These are phyloP conservation scores for Nannobrachium achirus DNA, from an alignment of 2,113 vertebrate species.

Conservation along the genomic window DNA sequence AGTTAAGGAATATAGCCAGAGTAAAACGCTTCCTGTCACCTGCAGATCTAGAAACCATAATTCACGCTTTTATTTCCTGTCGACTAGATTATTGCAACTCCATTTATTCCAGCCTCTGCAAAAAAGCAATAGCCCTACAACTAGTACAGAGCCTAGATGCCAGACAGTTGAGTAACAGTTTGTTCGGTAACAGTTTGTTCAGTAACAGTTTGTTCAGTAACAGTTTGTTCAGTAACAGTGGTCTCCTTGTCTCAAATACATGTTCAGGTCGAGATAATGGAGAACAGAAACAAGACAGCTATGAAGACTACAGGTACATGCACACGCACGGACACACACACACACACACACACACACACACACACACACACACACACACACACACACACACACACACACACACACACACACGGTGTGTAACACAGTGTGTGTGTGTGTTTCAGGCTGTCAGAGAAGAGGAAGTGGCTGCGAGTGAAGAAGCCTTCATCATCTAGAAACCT, in stretches of 20 bases:
- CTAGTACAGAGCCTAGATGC: too few relatives aligned
- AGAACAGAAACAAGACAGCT: conserved; percentile 87
- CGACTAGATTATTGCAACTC: too few relatives aligned
- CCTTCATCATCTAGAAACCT: conserved; percentile 91
- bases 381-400: conserved; percentile 10
- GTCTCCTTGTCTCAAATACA: neutral
- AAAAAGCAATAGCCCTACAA: too few relatives aligned
- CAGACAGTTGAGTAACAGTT: too few relatives aligned
- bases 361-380: conserved; percentile 16
- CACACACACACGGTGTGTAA: conserved; percentile 61
- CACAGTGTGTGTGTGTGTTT: conserved; percentile 81
- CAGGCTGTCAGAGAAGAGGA: conserved; percentile 97
- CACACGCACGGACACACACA: conserved; percentile 26
- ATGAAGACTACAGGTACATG: conserved; percentile 93
- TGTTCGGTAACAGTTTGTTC: too few relatives aligned
- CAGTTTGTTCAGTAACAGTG: neutral
- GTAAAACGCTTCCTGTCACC: too few relatives aligned
- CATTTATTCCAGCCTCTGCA: too few relatives aligned
- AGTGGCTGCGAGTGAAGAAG: conserved; percentile 94
- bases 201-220: too few relatives aligned
- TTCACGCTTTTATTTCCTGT: too few relatives aligned
- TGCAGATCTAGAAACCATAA: too few relatives aligned
- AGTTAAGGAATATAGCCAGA: too few relatives aligned
- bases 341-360: conserved; percentile 3
- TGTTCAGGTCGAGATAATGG: conserved; percentile 56